Evolutionary conservation across 2,888 invertebrate species (phyloP).

Genomic region (Amiota communis): DNA sequence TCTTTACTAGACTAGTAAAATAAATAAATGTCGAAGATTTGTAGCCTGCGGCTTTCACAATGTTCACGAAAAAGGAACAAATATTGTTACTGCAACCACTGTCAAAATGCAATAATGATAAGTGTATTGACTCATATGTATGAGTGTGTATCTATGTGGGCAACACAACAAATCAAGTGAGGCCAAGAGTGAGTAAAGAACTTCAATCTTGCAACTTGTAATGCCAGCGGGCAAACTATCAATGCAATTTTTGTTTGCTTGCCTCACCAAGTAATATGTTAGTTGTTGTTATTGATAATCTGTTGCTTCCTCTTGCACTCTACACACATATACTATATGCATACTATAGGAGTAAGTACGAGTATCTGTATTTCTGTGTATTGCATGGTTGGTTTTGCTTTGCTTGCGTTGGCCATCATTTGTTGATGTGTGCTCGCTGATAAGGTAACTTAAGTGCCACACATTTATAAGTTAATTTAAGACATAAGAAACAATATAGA

Average conservation of each 20-base stretch:
- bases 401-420: not conserved
- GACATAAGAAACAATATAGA: not conserved
- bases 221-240: conserved; percentile 46
- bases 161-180: not conserved
- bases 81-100: conserved; percentile 26
- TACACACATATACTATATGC: not conserved
- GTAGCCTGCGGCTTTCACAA: conserved; percentile 31
- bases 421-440: conserved; percentile 14
- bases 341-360: not conserved
- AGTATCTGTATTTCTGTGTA: not conserved
- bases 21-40: conserved; percentile 38
- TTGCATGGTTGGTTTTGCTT: not conserved
- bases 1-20: conserved; percentile 29
- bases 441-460: conserved; percentile 30
- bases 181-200: not conserved
- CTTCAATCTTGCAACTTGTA: conserved; percentile 27
- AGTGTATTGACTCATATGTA: conserved; percentile 34
- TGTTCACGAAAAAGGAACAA: conserved; percentile 8
- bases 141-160: not conserved
- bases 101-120: conserved; percentile 49
- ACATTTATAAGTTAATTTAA: conserved; percentile 60
- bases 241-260: conserved; percentile 40
- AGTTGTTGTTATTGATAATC: conserved; percentile 16
- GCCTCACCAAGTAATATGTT: conserved; percentile 1
- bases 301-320: conserved; percentile 3